Percentiles rank a stretch among this genome's conserved stretches.
phyloP scores from a whole-genome alignment of 1,140 invertebrate genomes.

The Nephila pilipes region DNA sequence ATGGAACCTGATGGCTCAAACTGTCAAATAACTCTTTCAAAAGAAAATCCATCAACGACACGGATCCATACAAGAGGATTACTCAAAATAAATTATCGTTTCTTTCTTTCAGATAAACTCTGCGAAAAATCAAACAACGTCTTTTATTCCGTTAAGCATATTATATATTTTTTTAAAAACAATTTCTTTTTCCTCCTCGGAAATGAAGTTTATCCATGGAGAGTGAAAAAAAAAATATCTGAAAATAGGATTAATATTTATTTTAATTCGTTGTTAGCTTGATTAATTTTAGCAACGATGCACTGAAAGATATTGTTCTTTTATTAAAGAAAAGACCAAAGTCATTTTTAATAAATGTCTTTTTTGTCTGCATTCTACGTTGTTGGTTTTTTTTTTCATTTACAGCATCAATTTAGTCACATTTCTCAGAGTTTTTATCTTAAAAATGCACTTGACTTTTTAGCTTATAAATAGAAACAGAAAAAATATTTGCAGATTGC shows the following conservation, averaged over 20 bases:
- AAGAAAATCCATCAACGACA: background rate
- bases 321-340: background rate
- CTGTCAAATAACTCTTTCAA: background rate
- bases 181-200: background rate
- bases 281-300: conserved; percentile 16
- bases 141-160: background rate
- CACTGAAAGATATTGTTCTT: background rate
- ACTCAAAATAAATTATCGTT: background rate
- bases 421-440: background rate
- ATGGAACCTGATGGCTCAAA: too few species aligned
- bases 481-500: background rate
- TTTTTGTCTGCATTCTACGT: background rate
- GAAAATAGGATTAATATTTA: background rate
- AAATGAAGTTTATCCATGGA: background rate
- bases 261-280: background rate
- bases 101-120: background rate
- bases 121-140: background rate
- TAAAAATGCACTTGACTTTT: background rate
- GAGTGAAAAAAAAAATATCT: background rate
- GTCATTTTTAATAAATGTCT: background rate
- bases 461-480: background rate
- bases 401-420: background rate
- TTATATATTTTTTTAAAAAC: background rate
- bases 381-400: background rate
- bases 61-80: background rate